Conservation (phyloP, 2,888 invertebrate species). For the Scaptomyza flava region DNA sequence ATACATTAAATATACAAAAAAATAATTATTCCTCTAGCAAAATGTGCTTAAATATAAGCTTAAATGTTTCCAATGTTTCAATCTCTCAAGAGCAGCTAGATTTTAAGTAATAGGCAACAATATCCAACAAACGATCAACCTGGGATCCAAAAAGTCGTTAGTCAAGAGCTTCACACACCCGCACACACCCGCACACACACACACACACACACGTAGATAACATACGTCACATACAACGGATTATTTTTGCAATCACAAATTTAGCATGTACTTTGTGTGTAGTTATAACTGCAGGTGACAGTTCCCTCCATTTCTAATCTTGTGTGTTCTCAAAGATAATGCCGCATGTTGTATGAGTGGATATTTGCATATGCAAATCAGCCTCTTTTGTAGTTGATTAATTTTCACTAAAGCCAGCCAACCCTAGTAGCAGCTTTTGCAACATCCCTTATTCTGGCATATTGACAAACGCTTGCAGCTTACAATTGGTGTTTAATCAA, state of each 20-base stretch:
- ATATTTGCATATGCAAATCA: conserved; percentile 67
- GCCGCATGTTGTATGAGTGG: conserved; percentile 16
- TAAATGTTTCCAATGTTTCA: neutral
- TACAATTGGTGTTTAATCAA: conserved; percentile 72
- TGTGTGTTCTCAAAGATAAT: conserved; percentile 24
- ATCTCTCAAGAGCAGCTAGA: neutral
- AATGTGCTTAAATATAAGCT: too few relatives aligned
- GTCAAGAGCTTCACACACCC: neutral
- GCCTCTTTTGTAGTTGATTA: conserved; percentile 57
- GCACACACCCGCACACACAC: neutral
- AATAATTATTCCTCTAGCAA: neutral
- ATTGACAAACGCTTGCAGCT: conserved; percentile 51
- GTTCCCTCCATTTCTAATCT: conserved; percentile 30
- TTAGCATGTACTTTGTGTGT: neutral
- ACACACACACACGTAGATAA: neutral
- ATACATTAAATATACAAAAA: neutral
- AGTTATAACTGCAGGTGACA: conserved; percentile 45
- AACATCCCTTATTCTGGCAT: conserved; percentile 21
- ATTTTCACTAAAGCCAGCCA: conserved; percentile 42
- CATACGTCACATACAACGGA: conserved; percentile 7
- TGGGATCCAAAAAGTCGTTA: neutral
- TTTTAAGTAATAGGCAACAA: neutral
- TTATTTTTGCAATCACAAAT: conserved; percentile 35
- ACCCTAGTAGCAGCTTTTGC: conserved; percentile 12
- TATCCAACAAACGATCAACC: neutral